Evolutionary conservation across 2,113 vertebrate species (phyloP).

Genomic region (Ictidomys tridecemlineatus): DNA sequence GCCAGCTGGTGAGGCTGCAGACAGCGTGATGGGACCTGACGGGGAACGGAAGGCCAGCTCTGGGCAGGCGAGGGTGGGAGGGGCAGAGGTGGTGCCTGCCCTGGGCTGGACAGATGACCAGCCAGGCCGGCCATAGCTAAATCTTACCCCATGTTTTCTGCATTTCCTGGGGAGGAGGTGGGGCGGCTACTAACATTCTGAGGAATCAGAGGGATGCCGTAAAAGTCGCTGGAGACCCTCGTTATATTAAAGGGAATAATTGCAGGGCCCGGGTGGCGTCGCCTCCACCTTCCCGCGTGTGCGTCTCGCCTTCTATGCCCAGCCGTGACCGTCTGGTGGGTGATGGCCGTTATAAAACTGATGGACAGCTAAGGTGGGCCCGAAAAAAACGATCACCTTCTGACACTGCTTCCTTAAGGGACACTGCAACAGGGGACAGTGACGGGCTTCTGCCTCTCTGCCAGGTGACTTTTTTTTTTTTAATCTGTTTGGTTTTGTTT

Average conservation of each 20-base stretch:
- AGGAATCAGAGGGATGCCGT: neutral
- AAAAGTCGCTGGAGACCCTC: slow-evolving; percentile 29
- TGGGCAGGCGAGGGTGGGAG: neutral
- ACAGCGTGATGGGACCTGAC: neutral
- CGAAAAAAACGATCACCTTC: neutral
- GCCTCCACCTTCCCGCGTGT: neutral
- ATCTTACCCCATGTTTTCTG: rapidly evolving
- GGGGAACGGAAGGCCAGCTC: neutral
- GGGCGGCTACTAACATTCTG: neutral
- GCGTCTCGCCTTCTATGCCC: neutral
- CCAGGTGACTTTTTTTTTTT: neutral
- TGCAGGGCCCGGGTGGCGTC: neutral
- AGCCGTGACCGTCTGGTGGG: slow-evolving; percentile 36
- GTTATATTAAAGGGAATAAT: slow-evolving; percentile 34
- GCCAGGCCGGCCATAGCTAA: neutral
- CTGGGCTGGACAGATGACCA: rapidly evolving
- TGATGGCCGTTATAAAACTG: slow-evolving; percentile 58
- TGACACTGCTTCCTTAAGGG: slow-evolving; percentile 3
- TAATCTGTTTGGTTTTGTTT: slow-evolving; percentile 32
- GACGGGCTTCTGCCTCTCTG: neutral
- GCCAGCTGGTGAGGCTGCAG: neutral
- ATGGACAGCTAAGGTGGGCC: slow-evolving; percentile 41
- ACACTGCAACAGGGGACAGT: neutral
- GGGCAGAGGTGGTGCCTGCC: rapidly evolving
- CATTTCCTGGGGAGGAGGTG: neutral